Percentiles rank a stretch among this genome's conserved stretches.
Evolutionary conservation across 2,888 invertebrate genomes (phyloP).

Genomic region (Emesis furor): DNA sequence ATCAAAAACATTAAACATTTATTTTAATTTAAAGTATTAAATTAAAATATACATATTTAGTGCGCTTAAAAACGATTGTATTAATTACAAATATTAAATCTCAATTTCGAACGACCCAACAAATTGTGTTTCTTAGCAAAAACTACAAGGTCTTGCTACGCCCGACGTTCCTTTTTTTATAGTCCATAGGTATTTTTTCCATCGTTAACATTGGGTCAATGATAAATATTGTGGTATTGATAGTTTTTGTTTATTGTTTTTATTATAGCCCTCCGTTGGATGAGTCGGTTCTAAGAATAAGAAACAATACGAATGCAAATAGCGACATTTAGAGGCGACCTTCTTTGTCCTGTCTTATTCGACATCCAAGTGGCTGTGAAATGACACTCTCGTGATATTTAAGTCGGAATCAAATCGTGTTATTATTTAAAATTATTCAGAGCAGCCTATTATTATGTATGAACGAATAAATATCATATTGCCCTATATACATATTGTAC

Average conservation of each 20-base stretch:
- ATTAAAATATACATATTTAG: too few species aligned
- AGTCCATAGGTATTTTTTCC: conserved; percentile 6
- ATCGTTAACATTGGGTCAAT: conserved; percentile 18
- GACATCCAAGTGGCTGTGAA: not conserved
- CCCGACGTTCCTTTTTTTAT: not conserved
- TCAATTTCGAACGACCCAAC: not conserved
- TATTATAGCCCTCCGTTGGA: not conserved
- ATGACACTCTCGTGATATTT: conserved; percentile 13
- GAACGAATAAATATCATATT: too few species aligned
- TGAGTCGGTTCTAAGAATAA: conserved; percentile 70
- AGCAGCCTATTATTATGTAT: not conserved
- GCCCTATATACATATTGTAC: too few species aligned
- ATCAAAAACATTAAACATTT: too few species aligned
- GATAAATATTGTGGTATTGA: conserved; percentile 12
- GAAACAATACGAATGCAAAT: conserved; percentile 85
- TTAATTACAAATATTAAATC: not conserved
- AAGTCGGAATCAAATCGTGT: not conserved
- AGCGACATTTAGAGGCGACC: conserved; percentile 83
- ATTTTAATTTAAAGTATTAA: too few species aligned
- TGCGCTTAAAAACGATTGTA: not conserved
- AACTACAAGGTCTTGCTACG: not conserved
- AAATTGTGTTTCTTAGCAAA: not conserved
- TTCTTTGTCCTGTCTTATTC: conserved; percentile 73
- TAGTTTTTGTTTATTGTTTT: conserved; percentile 6
- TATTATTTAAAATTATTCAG: not conserved